Evolutionary conservation across 2,888 invertebrate genomes (phyloP).

Genomic region (Opisthograptis luteolata): DNA sequence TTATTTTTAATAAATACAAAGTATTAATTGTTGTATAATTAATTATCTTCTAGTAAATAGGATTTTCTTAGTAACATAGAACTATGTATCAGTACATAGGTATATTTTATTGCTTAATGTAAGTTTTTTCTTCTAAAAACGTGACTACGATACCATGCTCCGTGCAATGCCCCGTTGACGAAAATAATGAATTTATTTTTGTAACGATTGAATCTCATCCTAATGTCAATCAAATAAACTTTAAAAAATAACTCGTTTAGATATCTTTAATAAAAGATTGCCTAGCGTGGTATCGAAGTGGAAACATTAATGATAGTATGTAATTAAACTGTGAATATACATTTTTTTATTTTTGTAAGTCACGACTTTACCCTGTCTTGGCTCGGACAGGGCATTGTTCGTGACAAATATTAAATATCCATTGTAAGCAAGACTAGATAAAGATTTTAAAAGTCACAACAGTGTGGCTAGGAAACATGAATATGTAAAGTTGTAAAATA

Average conservation of each 20-base stretch:
- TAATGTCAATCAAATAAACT: neutral
- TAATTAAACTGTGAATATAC: conserved; percentile 12
- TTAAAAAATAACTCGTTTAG: conserved; percentile 12
- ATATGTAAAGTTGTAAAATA: neutral
- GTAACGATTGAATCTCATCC: conserved; percentile 11
- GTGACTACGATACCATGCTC: conserved; percentile 33
- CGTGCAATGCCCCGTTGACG: conserved; percentile 1
- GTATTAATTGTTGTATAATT: conserved; percentile 52
- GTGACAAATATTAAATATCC: conserved; percentile 21
- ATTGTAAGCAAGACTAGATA: conserved; percentile 43
- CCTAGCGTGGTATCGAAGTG: conserved; percentile 47
- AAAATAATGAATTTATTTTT: conserved; percentile 14
- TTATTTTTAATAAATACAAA: conserved; percentile 32
- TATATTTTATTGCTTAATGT: conserved; percentile 41
- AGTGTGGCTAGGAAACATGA: conserved; percentile 15
- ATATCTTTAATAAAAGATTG: conserved; percentile 1
- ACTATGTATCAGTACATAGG: conserved; percentile 50
- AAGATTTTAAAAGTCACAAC: conserved; percentile 2
- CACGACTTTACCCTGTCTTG: conserved; percentile 6
- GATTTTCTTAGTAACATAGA: conserved; percentile 13
- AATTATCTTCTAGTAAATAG: conserved; percentile 24
- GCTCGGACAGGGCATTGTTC: conserved; percentile 4
- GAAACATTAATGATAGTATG: conserved; percentile 13
- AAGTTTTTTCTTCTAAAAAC: conserved; percentile 12
- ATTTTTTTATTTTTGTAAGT: conserved; percentile 11